These are phyloP conservation scores for Homarus americanus DNA, from an alignment of 1,140 invertebrate species.

Conservation along the genomic window DNA sequence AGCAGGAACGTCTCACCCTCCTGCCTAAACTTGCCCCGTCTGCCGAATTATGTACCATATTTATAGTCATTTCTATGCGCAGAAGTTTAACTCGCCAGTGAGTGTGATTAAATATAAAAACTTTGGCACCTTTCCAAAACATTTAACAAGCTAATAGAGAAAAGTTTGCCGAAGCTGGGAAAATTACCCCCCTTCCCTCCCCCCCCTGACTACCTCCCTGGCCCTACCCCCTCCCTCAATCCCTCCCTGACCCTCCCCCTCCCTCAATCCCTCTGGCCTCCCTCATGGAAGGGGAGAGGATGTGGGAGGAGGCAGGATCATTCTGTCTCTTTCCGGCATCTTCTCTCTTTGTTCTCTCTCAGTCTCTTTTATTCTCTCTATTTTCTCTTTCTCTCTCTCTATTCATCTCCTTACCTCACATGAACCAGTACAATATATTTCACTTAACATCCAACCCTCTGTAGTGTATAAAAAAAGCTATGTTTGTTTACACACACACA, in stretches of 20 bases:
- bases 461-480: too few relatives aligned
- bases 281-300: too few relatives aligned
- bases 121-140: conserved; percentile 71
- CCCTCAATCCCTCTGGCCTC: neutral
- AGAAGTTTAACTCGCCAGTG: conserved; percentile 63
- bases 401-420: too few relatives aligned
- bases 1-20: neutral
- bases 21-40: conserved; percentile 20
- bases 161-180: conserved; percentile 64
- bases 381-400: conserved; percentile 13
- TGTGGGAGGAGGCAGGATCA: too few relatives aligned
- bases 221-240: neutral
- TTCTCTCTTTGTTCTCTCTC: too few relatives aligned
- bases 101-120: conserved; percentile 73
- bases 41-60: conserved; percentile 61
- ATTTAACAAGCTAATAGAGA: conserved; percentile 73
- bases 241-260: neutral
- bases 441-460: too few relatives aligned
- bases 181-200: conserved; percentile 51
- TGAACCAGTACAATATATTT: too few relatives aligned
- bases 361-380: too few relatives aligned
- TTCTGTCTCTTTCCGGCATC: too few relatives aligned
- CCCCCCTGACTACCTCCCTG: neutral
- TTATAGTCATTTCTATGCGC: conserved; percentile 71
- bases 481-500: too few relatives aligned